Base-by-base conservation (phyloP, 2,797 vertebrate species). In the Nothura maculosa region DNA sequence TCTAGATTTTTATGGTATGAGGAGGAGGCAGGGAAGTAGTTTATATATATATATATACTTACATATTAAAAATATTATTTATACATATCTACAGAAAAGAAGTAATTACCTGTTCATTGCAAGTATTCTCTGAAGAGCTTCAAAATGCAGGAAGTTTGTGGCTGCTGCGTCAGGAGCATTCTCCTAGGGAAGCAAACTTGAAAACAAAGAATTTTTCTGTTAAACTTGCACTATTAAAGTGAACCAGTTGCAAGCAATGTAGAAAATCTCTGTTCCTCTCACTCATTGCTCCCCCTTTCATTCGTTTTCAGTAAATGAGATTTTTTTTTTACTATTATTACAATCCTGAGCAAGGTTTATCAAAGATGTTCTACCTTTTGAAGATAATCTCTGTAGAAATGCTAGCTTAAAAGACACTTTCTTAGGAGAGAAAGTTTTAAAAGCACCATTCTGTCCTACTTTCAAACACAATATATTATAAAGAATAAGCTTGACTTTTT, bases 301-400 rank as follows among this genome's bases (percentile, higher is more conserved):
- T 94, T 96, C 94, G 43, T 94, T 93, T 91, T 84, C 87, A 78
- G 69, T 85, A 94, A 94, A 94, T 75, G 69, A 89, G 81, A 92
- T 12, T 9, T 40, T 66, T 83, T 58, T 57, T 38, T 21, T 12
- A 20, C 36, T 45, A 40, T 89, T 28, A 22, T 62, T 79, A 60
- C 78, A 57, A 78, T 89, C 58, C 58, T 27, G 43, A 78, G 96
- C 73, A 91, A 92, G 62, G 19, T 82, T 30, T 88, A 77, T 94
- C 92, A 95, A 94, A 91, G 57, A 48, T 47, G 60, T 18, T 83
- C 94, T 73, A 69, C 28, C 16, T 91, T 96, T 94, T 95, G 75
- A 94, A 94, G 87, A 63, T 86, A 89, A 87, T 72, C 83, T 73
- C 85, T 85, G 85, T 80, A 76, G 87, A 92, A 87, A 74, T 73